Conservation (phyloP, 2,888 invertebrate species). For the Mythimna albipuncta region DNA sequence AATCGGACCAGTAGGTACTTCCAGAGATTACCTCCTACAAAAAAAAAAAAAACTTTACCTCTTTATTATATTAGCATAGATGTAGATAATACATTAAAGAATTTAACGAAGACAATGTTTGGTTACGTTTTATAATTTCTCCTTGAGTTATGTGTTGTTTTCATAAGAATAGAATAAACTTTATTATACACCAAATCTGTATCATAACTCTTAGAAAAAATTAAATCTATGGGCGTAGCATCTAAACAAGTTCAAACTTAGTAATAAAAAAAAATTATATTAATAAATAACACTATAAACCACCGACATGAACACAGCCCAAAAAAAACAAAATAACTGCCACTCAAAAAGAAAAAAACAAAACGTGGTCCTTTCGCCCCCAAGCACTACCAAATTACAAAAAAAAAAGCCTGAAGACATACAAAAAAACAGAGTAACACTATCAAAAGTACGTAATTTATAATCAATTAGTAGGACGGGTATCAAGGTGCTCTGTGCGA, state of each 20-base stretch:
- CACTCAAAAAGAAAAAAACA: conserved; percentile 20
- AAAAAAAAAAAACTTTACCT: too few species aligned
- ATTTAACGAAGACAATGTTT: too few species aligned
- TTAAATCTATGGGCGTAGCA: too few species aligned
- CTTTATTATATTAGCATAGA: too few species aligned
- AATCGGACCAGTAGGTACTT: too few species aligned
- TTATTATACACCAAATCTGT: too few species aligned
- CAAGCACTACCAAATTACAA: conserved; percentile 30
- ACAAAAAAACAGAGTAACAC: conserved; percentile 42
- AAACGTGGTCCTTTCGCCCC: conserved; percentile 43
- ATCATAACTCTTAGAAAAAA: too few species aligned
- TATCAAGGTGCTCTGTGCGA: conserved; percentile 68
- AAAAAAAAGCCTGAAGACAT: conserved; percentile 27
- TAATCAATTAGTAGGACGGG: conserved; percentile 77
- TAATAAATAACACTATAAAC: conserved; percentile 5
- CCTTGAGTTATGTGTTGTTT: too few species aligned
- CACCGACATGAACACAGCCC: background rate
- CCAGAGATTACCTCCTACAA: too few species aligned
- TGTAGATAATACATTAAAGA: too few species aligned
- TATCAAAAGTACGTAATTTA: conserved; percentile 69
- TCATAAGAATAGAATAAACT: too few species aligned
- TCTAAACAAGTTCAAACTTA: background rate
- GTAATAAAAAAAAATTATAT: background rate
- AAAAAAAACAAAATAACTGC: conserved; percentile 36
- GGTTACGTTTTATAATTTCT: too few species aligned